Evolutionary conservation across 2,797 vertebrate genomes (phyloP).

Genomic region (Gymnocypris eckloni): DNA sequence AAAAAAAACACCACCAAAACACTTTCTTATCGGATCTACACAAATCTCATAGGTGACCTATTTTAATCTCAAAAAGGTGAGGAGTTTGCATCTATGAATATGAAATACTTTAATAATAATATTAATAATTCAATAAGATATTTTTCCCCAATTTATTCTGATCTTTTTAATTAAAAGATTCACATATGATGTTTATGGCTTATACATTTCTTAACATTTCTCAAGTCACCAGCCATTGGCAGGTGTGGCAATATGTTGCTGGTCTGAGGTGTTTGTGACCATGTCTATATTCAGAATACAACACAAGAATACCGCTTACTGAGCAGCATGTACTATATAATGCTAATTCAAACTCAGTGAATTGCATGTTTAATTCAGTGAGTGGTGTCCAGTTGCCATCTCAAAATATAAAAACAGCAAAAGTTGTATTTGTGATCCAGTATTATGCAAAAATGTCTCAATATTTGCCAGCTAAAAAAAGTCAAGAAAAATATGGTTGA

Average conservation of each 20-base stretch:
- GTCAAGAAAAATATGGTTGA: not conserved
- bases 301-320: not conserved
- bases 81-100: no score
- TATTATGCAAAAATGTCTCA: not conserved
- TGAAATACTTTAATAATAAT: not conserved
- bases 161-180: not conserved
- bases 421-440: not conserved
- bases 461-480: not conserved
- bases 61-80: no score
- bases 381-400: not conserved
- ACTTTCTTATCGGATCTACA: no score
- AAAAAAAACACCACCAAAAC: no score
- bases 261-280: not conserved
- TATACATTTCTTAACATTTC: no score
- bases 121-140: not conserved
- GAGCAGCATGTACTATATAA: not conserved
- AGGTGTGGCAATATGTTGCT: not conserved
- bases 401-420: not conserved
- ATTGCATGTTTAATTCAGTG: not conserved
- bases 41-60: no score
- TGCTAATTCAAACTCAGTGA: not conserved
- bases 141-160: not conserved
- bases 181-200: not conserved
- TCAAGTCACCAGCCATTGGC: no score
- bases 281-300: not conserved